Conservation (phyloP, 2,888 invertebrate genomes). For the Athalia rosae region DNA sequence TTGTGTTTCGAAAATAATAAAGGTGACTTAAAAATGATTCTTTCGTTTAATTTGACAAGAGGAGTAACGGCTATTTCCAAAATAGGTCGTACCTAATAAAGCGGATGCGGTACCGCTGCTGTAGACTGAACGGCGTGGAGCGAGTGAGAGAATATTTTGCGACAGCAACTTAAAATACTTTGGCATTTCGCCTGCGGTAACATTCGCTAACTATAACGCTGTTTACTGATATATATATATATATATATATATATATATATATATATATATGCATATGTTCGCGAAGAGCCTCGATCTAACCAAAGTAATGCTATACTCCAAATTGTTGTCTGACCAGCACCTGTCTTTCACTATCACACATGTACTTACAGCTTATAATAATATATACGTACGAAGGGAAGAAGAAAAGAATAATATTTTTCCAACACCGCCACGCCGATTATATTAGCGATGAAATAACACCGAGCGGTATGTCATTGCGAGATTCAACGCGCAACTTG, state of each 20-base stretch:
- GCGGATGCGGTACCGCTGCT: conserved; percentile 21
- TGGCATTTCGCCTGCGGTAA: conserved; percentile 36
- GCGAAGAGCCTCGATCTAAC: conserved; percentile 25
- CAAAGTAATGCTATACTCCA: conserved; percentile 1
- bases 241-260: too few species aligned
- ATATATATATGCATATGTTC: too few species aligned
- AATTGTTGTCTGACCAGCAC: conserved; percentile 34
- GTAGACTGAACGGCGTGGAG: neutral
- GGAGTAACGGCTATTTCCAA: conserved; percentile 50
- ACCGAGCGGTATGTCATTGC: too few species aligned
- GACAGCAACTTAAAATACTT: conserved; percentile 40
- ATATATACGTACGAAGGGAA: neutral
- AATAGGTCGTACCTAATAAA: conserved; percentile 55
- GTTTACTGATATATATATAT: neutral
- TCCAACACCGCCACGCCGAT: too few species aligned
- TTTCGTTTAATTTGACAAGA: conserved; percentile 21
- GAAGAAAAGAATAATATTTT: neutral
- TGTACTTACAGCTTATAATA: neutral
- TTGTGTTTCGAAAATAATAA: too few species aligned
- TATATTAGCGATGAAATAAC: too few species aligned
- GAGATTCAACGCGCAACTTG: too few species aligned
- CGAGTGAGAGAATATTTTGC: conserved; percentile 30
- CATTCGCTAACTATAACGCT: neutral
- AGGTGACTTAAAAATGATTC: neutral
- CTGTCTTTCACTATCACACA: conserved; percentile 26